Base-by-base conservation (phyloP, 1,140 invertebrate genomes). In the Hyles vespertilio region DNA sequence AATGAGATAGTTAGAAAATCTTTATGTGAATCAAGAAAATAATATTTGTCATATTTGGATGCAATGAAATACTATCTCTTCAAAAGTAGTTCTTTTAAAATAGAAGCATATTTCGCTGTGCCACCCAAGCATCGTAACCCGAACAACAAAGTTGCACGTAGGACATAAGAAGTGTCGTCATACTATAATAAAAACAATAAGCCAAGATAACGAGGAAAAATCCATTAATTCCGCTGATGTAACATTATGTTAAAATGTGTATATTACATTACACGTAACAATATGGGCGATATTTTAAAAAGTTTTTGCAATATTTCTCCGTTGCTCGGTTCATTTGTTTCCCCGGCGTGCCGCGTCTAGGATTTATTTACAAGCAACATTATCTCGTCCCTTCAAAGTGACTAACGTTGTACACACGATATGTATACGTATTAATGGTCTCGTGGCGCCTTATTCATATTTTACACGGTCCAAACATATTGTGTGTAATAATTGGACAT, bases 401-500 rank as follows among this genome's bases (percentile, higher is more conserved):
- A 75, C 70, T 78, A 73, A 72, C 68, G 61, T 74, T 62, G 57
- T 70, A 56, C 65, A 71, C 50, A 62, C 61, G 70, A 75, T 74
- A 72, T 65, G 50, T 48, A 47, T 70, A 57, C 65, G 59, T 78
- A 79, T 82, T 82, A 81, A 78, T 81, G 72, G 64, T 59, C 50
- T 45, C 57, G 44, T 57, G 60, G 62, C 58, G 65, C 59, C 67
- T 75, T 74, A 75, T 80, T 83, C 71, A 84, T 84, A 84, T 83
- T 81, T 81, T 83, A 80, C 79, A 55, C 70, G 64, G 59, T 72
- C 67, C 69, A 70, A 81, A 82, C 67, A 83, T 74, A 82, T 81
- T 84, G 77, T 79, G 67, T 77, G 79, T 75, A 83, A 79, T 86
- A 86, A 84, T 87, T 84, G 81, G 77, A 81, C 77, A 79, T 79